phyloP scores from a whole-genome alignment of 2,113 vertebrate genomes.

The Cavia porcellus region DNA sequence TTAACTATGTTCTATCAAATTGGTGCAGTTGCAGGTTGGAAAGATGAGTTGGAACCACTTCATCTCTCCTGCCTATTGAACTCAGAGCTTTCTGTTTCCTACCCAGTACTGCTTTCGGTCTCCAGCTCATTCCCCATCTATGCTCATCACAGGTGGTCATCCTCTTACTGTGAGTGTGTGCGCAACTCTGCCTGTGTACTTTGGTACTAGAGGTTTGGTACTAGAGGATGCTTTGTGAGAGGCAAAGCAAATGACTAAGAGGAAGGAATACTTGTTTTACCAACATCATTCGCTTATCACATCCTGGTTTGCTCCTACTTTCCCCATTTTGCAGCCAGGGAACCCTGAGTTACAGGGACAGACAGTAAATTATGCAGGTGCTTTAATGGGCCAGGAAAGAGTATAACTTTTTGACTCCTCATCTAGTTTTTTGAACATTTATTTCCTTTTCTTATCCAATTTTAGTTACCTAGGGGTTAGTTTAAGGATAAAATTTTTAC shows the following conservation, averaged over 20 bases:
- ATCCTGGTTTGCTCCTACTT: background rate
- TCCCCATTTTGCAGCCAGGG: background rate
- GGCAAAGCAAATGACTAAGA: background rate
- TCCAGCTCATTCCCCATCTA: background rate
- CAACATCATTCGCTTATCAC: background rate
- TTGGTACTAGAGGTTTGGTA: background rate
- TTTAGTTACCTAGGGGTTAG: constrained; percentile 6
- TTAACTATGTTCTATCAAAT: constrained; percentile 71
- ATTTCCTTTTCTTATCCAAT: constrained; percentile 25
- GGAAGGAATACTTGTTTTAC: background rate
- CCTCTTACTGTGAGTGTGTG: background rate
- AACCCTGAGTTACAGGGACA: background rate
- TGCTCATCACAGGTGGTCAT: background rate
- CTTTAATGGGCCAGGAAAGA: background rate
- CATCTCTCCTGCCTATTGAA: background rate
- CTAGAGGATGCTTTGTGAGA: background rate
- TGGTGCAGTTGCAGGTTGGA: constrained; percentile 37
- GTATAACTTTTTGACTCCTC: background rate
- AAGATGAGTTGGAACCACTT: background rate
- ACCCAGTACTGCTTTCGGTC: background rate
- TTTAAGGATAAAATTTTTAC: background rate
- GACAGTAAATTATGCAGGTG: background rate
- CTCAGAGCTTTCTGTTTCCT: constrained; percentile 31
- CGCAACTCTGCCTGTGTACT: background rate
- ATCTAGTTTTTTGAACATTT: constrained; percentile 20